Percentiles rank a stretch among this genome's conserved stretches.
Evolutionary conservation across 1,140 invertebrate species (phyloP).

Genomic region (Heliconius melpomene): DNA sequence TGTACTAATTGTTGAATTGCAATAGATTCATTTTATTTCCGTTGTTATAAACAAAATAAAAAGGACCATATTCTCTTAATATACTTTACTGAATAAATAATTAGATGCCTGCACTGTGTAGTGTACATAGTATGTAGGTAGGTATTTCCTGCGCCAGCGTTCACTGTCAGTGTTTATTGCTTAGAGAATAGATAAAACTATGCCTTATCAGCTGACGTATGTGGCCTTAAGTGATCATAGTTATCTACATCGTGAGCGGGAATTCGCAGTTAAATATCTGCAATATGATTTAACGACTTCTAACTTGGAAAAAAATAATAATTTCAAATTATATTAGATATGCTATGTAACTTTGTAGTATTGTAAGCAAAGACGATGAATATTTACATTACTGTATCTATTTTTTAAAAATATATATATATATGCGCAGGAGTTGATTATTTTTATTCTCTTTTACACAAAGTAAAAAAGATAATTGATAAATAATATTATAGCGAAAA

Average conservation of each 20-base stretch:
- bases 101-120: background rate
- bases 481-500: background rate
- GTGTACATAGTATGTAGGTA: background rate
- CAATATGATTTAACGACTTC: background rate
- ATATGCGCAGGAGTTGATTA: no score
- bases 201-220: conserved; percentile 30
- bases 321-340: no score
- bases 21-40: background rate
- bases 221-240: conserved; percentile 30
- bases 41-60: background rate
- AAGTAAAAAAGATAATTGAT: background rate
- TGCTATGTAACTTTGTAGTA: no score
- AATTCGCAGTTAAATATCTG: conserved; percentile 13
- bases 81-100: no score
- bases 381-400: background rate
- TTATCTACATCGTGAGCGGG: conserved; percentile 23
- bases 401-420: background rate
- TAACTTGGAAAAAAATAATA: background rate
- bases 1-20: background rate
- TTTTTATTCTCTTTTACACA: no score
- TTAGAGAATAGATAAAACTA: conserved; percentile 34
- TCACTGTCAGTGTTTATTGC: conserved; percentile 36
- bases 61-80: background rate
- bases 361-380: background rate
- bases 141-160: conserved; percentile 6